phyloP scores from a whole-genome alignment of 2,113 vertebrate genomes.

The Grus americana region DNA sequence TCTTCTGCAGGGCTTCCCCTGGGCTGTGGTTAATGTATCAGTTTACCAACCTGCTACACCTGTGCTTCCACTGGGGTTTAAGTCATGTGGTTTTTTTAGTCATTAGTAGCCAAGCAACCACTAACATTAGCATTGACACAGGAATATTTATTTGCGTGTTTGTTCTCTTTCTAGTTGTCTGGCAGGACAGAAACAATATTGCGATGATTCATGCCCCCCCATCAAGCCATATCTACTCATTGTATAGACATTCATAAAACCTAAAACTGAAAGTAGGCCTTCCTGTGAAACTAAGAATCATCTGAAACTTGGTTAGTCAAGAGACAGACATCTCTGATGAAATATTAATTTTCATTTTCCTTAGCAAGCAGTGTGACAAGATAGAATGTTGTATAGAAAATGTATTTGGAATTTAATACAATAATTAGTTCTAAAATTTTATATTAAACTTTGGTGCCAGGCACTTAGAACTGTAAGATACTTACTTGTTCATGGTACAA shows the following conservation, averaged over 20 bases:
- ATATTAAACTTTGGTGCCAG: not conserved
- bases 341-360: not conserved
- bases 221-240: not conserved
- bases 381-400: not conserved
- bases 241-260: not conserved
- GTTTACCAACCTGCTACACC: slow-evolving; percentile 10
- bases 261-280: not conserved
- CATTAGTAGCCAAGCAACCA: slow-evolving; percentile 37
- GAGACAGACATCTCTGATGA: not conserved
- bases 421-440: not conserved
- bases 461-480: not conserved
- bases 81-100: not conserved
- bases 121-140: not conserved
- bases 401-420: not conserved
- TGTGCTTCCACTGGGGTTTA: not conserved
- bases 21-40: not conserved
- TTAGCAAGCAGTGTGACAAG: not conserved
- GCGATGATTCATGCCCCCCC: not conserved
- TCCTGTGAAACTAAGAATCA: not conserved
- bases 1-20: slow-evolving; percentile 5
- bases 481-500: not conserved
- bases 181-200: not conserved
- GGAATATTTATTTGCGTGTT: slow-evolving; percentile 34
- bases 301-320: not conserved
- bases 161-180: not conserved